Evolutionary conservation across 1,140 invertebrate genomes (phyloP).

Genomic region (Trichonephila clavipes): DNA sequence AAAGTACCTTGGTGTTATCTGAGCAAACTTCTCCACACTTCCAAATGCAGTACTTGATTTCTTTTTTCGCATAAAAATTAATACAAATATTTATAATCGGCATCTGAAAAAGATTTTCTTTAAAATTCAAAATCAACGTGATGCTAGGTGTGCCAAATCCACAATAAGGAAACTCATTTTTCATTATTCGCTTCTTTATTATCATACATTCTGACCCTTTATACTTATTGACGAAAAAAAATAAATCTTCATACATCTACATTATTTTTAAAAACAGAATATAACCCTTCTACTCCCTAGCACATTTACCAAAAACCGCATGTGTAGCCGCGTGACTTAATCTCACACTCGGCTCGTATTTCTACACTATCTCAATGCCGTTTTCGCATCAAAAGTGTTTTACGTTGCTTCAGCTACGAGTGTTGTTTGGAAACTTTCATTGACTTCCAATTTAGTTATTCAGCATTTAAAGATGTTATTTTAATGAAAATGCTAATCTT

Average conservation of each 20-base stretch:
- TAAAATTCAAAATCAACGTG: background rate
- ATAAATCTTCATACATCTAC: background rate
- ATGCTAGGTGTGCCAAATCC: background rate
- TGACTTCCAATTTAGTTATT: background rate
- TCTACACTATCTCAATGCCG: background rate
- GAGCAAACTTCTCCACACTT: no score
- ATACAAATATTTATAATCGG: background rate
- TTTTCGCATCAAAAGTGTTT: background rate
- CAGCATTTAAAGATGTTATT: slow-evolving; percentile 4
- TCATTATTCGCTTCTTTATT: background rate
- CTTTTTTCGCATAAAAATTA: background rate
- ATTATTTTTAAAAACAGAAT: background rate
- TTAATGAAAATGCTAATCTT: background rate
- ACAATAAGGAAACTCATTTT: background rate
- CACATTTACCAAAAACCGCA: background rate
- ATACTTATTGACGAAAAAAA: background rate
- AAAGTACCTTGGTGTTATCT: no score
- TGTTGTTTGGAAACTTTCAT: background rate
- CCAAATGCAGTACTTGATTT: no score
- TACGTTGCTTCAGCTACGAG: background rate
- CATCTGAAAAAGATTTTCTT: background rate
- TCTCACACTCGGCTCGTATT: background rate
- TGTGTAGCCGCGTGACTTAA: background rate
- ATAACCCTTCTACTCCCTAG: background rate
- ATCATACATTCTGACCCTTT: background rate